Evolutionary conservation across 2,888 invertebrate species (phyloP).

Genomic region (Meta bourneti): DNA sequence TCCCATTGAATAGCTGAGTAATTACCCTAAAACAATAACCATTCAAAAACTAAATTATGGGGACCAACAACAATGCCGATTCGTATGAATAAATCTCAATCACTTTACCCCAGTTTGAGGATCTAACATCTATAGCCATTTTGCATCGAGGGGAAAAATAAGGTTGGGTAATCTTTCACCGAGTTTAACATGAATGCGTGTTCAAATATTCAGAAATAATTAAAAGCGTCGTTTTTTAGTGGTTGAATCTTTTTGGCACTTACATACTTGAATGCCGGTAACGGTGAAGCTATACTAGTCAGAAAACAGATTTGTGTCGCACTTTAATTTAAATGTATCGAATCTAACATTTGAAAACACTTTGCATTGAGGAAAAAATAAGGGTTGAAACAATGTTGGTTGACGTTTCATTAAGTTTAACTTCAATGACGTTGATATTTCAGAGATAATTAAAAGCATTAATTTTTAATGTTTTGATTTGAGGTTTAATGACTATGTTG

Average conservation of each 20-base stretch:
- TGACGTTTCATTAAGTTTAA: no score
- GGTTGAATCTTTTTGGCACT: background rate
- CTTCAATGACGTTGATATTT: no score
- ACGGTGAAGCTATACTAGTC: no score
- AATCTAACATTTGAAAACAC: no score
- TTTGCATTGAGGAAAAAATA: no score
- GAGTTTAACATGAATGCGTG: background rate
- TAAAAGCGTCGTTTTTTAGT: background rate
- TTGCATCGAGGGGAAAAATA: background rate
- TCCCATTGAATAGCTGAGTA: background rate
- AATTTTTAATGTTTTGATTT: no score
- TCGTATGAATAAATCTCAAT: background rate
- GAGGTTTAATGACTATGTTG: no score
- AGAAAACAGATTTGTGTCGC: no score
- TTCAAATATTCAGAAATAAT: slow-evolving; percentile 1
- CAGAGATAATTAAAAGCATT: no score
- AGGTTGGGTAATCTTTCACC: background rate
- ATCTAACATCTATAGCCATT: background rate
- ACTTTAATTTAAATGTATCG: no score
- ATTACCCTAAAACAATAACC: background rate
- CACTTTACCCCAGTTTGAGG: background rate
- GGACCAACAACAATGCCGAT: background rate
- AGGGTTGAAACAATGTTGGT: no score
- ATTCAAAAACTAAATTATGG: background rate
- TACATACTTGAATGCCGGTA: no score